Base-by-base conservation (phyloP, 2,113 vertebrate genomes). In the Phyllostomus hastatus region DNA sequence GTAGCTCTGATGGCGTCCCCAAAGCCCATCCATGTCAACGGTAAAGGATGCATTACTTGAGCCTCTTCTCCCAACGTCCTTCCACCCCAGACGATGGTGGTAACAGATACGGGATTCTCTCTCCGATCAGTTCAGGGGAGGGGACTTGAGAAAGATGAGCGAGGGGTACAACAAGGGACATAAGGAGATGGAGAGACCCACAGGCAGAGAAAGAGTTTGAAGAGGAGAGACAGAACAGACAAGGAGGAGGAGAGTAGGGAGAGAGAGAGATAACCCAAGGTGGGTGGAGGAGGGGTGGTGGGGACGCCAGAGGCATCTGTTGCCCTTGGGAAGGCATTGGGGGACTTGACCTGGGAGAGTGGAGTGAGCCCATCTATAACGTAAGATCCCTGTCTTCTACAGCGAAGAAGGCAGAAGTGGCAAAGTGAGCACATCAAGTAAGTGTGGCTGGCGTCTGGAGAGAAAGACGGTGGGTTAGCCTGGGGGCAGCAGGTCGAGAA, bases 351-450 rank as follows among this genome's bases (percentile, higher is more conserved):
- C 6, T 10, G 9, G 14, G 38, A 33, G 4, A 10, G 1, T 1
- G 6, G 16, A 7, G 43, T 9, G 26, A 41, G 10, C 6, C 1
- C 0, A 4, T 5, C 28, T 1, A 2, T 10, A 33, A 1, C 7
- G 0, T 7, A 5, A 20, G 20, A 41, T 19, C 19, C 54, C 50
- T 22, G 10, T 33, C 52, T 66, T 50, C 38, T 3, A 0, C 28
- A 35, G 48, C n/a, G 38, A 75, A 70, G 41, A 33, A n/a, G 14
- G 54, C 31, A 11, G 66, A 66, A 26, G 4, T 33, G 64, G 24
- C 19, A 14, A 14, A 69, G 33, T 3, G 26, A 83, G 59, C 35
- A 7, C 15, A 43, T 46, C 16, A 8, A 52, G 31, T 59, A 31
- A 10, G 8, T 15, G 1, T 26, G 24, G 19, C 33, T 4, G 1